Evolutionary conservation across 2,888 invertebrate species (phyloP).

Genomic region (Calliopum simillimum): DNA sequence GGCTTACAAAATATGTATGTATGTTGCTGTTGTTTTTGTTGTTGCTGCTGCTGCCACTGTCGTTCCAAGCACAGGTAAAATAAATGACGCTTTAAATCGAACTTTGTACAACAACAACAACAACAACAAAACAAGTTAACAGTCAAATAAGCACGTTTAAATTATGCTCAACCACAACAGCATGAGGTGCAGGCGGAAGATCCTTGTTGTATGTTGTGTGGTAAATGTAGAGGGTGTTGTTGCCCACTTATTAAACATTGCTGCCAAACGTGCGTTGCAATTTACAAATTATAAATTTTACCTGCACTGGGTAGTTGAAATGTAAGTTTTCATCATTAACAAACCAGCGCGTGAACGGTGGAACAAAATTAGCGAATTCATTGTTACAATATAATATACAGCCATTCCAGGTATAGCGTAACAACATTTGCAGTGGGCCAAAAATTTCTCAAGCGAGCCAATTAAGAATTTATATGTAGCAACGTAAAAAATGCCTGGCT

Average conservation of each 20-base stretch:
- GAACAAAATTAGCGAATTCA: not conserved
- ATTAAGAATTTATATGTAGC: too few relatives aligned
- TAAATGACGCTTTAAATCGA: constrained; percentile 62
- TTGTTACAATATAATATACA: not conserved
- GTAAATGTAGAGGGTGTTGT: constrained; percentile 14
- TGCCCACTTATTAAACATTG: constrained; percentile 53
- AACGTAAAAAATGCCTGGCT: too few relatives aligned
- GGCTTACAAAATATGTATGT: not conserved
- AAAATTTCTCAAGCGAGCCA: too few relatives aligned
- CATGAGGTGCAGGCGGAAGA: not conserved
- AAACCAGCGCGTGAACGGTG: not conserved
- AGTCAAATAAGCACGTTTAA: constrained; percentile 38
- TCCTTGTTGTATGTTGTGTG: too few relatives aligned
- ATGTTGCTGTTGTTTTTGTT: too few relatives aligned
- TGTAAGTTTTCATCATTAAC: not conserved
- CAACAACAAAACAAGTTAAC: constrained; percentile 21
- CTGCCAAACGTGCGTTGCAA: constrained; percentile 57
- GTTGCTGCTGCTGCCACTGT: too few relatives aligned
- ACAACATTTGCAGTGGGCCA: too few relatives aligned
- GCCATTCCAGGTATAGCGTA: too few relatives aligned
- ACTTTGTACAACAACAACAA: constrained; percentile 49
- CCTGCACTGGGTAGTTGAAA: constrained; percentile 48
- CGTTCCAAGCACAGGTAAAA: constrained; percentile 45
- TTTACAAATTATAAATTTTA: constrained; percentile 65
- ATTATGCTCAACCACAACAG: constrained; percentile 48